Evolutionary conservation across 2,113 vertebrate species (phyloP).

Genomic region (Chionodraco myersi): DNA sequence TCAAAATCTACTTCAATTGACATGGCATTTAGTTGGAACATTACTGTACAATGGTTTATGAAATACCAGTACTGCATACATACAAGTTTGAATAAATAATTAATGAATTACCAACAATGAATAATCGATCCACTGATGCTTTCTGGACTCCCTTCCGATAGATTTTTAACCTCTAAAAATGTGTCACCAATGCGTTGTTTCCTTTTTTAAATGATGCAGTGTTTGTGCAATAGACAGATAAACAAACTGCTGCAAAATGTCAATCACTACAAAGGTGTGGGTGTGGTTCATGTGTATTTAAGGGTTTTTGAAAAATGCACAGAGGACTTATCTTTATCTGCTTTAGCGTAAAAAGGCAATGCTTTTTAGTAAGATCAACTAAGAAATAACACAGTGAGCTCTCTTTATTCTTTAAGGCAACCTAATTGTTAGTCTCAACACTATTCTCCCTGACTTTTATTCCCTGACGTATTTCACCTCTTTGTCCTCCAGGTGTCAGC

Average conservation of each 20-base stretch:
- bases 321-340: not conserved
- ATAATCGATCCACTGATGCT: not conserved
- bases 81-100: not conserved
- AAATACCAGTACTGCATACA: not conserved
- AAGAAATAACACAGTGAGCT: not conserved
- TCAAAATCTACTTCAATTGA: not conserved
- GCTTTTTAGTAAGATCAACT: not conserved
- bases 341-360: not conserved
- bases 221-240: no score
- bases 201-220: not conserved
- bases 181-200: not conserved
- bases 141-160: not conserved
- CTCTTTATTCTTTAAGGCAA: not conserved
- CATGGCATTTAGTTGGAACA: not conserved
- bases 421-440: not conserved
- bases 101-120: not conserved
- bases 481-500: constrained; percentile 75
- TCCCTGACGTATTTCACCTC: not conserved
- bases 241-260: not conserved
- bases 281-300: no score
- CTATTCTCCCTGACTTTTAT: not conserved
- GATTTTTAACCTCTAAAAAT: not conserved
- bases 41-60: not conserved
- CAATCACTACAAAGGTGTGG: no score
- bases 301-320: no score